Evolutionary conservation across 2,113 vertebrate species (phyloP).

Genomic region (Pterocles burchelli): DNA sequence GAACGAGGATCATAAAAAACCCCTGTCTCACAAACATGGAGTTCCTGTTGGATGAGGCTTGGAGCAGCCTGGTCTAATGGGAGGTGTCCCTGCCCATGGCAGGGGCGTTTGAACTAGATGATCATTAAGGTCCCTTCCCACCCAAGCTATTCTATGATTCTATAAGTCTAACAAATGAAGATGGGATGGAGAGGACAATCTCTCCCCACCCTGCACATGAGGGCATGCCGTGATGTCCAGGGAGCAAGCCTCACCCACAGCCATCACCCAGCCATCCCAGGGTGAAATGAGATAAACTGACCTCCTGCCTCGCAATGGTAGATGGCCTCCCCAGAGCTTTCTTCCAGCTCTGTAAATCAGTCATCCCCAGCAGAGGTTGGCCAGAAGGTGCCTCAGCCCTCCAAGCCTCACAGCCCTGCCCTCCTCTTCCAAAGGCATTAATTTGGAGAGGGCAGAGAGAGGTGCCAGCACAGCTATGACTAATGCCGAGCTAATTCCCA

Average conservation of each 20-base stretch:
- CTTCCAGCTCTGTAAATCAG: neutral
- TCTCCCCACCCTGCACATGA: fast-evolving
- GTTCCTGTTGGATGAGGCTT: no score
- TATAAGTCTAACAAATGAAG: neutral
- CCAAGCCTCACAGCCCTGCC: neutral
- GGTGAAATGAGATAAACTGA: neutral
- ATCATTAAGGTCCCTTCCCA: no score
- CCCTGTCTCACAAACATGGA: neutral
- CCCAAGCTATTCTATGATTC: no score
- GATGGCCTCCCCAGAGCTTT: neutral
- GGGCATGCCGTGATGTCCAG: fast-evolving
- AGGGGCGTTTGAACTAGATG: no score
- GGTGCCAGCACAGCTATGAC: conserved; percentile 10
- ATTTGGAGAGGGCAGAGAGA: neutral
- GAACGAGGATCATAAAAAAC: neutral
- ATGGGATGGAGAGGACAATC: neutral
- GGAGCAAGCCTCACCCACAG: neutral
- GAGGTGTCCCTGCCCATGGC: no score
- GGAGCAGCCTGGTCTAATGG: no score
- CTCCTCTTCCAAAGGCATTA: neutral
- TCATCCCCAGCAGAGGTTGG: neutral
- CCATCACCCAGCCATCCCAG: fast-evolving
- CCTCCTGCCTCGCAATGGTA: neutral
- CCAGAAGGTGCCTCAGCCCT: neutral
- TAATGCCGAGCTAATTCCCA: conserved; percentile 28